Percentiles rank a stretch among this genome's conserved stretches.
Evolutionary conservation across 1,140 invertebrate genomes (phyloP).

Genomic region (Halesus radiatus): DNA sequence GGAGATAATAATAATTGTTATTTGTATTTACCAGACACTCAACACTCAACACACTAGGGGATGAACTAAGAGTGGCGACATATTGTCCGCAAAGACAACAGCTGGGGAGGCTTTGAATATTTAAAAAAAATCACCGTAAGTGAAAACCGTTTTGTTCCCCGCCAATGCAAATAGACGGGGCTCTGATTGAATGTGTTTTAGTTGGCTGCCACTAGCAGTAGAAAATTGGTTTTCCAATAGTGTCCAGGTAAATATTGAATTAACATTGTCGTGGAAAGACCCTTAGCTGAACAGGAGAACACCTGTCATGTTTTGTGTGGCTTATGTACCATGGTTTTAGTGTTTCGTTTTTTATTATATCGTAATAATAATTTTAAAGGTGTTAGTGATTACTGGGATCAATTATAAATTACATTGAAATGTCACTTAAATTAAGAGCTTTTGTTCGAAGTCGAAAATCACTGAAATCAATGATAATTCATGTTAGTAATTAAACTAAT

Average conservation of each 20-base stretch:
- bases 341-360: too few species aligned
- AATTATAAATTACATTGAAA: too few species aligned
- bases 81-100: slow-evolving; percentile 57
- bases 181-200: slow-evolving; percentile 30
- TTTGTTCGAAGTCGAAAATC: too few species aligned
- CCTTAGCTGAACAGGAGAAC: neutral
- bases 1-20: slow-evolving; percentile 55
- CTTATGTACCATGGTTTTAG: too few species aligned
- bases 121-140: slow-evolving; percentile 54
- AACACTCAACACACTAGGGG: slow-evolving; percentile 46
- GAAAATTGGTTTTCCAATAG: slow-evolving; percentile 17
- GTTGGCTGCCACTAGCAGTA: slow-evolving; percentile 15
- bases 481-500: too few species aligned
- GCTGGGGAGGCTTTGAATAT: slow-evolving; percentile 53
- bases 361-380: too few species aligned
- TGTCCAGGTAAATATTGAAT: slow-evolving; percentile 21
- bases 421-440: too few species aligned
- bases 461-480: too few species aligned
- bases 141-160: slow-evolving; percentile 26
- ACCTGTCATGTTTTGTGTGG: neutral
- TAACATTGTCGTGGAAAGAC: too few species aligned
- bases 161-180: neutral
- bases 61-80: slow-evolving; percentile 48
- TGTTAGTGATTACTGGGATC: too few species aligned
- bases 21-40: slow-evolving; percentile 58